A percentile compares a stretch with the other conserved stretches of the same genome.
These are phyloP conservation scores for Coturnix japonica DNA, from an alignment of 2,113 vertebrate species.

Conservation along the genomic window DNA sequence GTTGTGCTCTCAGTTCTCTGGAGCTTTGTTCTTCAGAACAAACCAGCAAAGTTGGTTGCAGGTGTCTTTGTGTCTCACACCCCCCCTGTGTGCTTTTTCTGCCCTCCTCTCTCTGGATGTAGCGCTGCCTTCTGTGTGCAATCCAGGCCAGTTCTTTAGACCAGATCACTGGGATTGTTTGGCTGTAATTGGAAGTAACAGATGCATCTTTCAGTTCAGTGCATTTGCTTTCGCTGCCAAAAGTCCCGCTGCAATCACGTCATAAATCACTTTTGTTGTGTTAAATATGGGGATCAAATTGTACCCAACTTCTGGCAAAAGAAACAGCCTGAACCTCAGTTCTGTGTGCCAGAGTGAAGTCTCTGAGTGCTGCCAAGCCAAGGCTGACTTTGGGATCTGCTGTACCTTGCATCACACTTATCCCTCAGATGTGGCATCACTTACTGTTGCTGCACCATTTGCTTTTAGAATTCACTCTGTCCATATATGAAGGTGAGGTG, in stretches of 20 bases:
- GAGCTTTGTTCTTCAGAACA: neutral
- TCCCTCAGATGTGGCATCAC: neutral
- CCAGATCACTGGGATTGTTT: neutral
- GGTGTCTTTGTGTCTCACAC: neutral
- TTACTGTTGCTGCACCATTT: neutral
- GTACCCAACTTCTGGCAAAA: neutral
- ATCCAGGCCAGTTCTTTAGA: constrained; percentile 24
- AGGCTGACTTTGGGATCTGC: neutral
- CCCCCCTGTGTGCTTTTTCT: neutral
- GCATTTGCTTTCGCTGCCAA: neutral
- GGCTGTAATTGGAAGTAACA: neutral
- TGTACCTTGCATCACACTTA: neutral
- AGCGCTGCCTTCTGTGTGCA: neutral
- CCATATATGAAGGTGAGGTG: neutral
- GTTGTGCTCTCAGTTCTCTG: neutral
- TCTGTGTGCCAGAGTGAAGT: neutral
- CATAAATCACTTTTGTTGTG: neutral
- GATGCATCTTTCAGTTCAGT: neutral
- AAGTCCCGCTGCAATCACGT: neutral
- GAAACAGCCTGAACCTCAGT: neutral
- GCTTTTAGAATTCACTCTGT: neutral
- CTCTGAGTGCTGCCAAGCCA: neutral
- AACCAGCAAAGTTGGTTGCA: neutral
- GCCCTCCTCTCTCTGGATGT: neutral
- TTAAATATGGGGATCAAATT: neutral